Percentiles rank a stretch among this genome's conserved stretches.
Evolutionary conservation across 2,888 invertebrate genomes (phyloP).

Genomic region (Invenusta paracnida): DNA sequence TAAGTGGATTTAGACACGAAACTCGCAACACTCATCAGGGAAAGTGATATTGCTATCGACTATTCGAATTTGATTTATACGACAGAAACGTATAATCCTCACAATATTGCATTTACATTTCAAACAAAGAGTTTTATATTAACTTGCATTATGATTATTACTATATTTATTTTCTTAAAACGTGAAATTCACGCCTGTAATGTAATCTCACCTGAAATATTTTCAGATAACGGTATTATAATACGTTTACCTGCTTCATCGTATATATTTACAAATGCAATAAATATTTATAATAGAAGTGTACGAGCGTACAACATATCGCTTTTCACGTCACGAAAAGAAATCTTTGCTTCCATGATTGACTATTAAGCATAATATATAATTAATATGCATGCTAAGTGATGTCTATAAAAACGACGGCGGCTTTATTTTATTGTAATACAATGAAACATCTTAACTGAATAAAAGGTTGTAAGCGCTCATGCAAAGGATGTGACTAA

Average conservation of each 20-base stretch:
- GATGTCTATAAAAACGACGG: background rate
- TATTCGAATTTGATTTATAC: too few species aligned
- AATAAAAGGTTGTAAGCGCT: background rate
- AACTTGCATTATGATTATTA: background rate
- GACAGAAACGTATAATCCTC: too few species aligned
- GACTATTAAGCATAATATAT: too few species aligned
- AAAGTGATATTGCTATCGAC: background rate
- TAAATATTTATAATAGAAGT: background rate
- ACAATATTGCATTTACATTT: background rate
- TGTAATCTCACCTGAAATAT: too few species aligned
- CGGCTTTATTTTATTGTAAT: background rate
- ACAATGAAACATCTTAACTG: background rate
- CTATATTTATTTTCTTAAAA: background rate
- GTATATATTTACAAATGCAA: background rate
- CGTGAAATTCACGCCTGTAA: too few species aligned
- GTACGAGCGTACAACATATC: background rate
- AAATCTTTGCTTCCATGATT: background rate
- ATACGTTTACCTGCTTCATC: background rate
- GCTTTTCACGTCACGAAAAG: background rate
- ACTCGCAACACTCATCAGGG: background rate
- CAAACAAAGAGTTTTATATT: background rate
- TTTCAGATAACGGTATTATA: too few species aligned
- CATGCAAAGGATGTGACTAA: background rate
- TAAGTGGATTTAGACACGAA: background rate
- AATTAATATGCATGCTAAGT: background rate